Conservation (phyloP, 2,888 invertebrate species). For the Xestia c-nigrum region DNA sequence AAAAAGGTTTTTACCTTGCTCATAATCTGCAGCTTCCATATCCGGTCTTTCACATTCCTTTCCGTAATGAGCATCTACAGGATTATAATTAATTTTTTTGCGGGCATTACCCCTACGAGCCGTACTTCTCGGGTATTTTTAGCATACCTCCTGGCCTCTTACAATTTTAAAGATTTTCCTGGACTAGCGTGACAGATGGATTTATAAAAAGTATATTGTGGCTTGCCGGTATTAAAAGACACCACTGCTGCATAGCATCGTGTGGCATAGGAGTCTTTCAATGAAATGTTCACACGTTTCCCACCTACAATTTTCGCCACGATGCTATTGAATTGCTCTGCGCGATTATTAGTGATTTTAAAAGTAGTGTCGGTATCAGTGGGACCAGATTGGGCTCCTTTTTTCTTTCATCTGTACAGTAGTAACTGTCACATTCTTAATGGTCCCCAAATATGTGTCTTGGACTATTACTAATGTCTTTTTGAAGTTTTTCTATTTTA, state of each 20-base stretch:
- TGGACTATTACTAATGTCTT: conserved; percentile 31
- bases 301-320: conserved; percentile 54
- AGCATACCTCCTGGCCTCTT: neutral
- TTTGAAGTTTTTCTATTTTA: conserved; percentile 43
- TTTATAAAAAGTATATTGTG: conserved; percentile 34
- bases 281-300: conserved; percentile 54
- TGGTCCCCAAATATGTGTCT: conserved; percentile 41
- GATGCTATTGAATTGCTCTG: conserved; percentile 47
- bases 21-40: neutral
- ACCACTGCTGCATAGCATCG: conserved; percentile 52
- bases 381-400: conserved; percentile 30
- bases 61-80: conserved; percentile 18
- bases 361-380: conserved; percentile 13
- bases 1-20: neutral
- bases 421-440: conserved; percentile 30
- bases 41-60: conserved; percentile 6
- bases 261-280: conserved; percentile 56
- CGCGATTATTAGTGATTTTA: conserved; percentile 33
- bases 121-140: conserved; percentile 15
- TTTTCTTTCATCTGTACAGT: conserved; percentile 39
- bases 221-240: conserved; percentile 45
- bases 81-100: neutral
- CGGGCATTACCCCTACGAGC: neutral
- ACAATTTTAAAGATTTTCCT: conserved; percentile 5
- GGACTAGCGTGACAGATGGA: neutral